Percentiles rank a stretch among this genome's conserved stretches.
These are phyloP conservation scores for Campoplex nolae DNA, from an alignment of 2,888 invertebrate species.

Conservation along the genomic window DNA sequence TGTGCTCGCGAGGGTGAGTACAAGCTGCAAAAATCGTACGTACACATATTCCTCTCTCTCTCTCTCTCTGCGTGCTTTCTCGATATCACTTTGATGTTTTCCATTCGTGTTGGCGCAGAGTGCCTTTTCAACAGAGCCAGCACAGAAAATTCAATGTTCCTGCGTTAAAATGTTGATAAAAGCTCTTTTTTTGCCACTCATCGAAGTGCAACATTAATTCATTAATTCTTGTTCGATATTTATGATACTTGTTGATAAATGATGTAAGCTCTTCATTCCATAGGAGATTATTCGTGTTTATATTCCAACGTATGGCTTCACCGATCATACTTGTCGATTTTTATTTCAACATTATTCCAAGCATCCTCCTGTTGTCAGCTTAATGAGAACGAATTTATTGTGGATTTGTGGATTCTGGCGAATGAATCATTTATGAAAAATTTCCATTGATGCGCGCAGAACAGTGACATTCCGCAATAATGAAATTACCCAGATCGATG, in stretches of 20 bases:
- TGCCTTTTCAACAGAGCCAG: constrained; percentile 9
- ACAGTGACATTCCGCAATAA: not conserved
- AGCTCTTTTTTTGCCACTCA: constrained; percentile 12
- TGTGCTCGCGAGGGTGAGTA: not conserved
- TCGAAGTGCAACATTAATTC: not conserved
- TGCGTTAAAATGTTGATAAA: constrained; percentile 7
- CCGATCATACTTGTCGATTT: not conserved
- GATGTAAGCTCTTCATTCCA: not conserved
- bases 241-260: constrained; percentile 6
- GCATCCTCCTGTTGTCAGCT: not conserved
- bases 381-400: not conserved
- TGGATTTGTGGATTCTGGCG: not conserved
- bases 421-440: not conserved
- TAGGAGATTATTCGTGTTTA: not conserved
- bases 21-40: not conserved
- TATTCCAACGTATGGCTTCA: not conserved
- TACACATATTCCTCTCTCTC: not conserved
- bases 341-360: not conserved
- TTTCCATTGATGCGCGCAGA: not conserved
- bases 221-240: not conserved
- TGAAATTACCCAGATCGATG: not conserved
- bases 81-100: constrained; percentile 36
- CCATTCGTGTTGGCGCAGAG: constrained; percentile 16
- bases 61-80: not conserved
- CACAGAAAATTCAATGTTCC: constrained; percentile 16